These are phyloP conservation scores for Ladona fulva DNA, from an alignment of 1,140 invertebrate genomes.

Conservation along the genomic window DNA sequence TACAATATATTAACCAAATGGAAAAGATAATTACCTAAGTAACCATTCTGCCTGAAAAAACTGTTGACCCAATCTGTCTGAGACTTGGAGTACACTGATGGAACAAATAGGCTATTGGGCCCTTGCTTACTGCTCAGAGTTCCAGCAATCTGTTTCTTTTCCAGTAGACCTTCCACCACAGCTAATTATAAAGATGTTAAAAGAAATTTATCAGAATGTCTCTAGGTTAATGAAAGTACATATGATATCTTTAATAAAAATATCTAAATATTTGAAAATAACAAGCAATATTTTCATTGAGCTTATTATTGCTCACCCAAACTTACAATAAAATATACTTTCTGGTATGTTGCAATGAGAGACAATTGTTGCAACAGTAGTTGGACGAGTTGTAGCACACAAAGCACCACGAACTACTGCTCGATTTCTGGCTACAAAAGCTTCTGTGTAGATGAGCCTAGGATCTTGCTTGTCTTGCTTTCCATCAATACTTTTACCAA, in stretches of 20 bases:
- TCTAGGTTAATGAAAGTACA: neutral
- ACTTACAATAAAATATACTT: constrained; percentile 70
- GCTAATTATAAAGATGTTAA: constrained; percentile 36
- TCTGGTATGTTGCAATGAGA: constrained; percentile 73
- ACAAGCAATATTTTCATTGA: neutral
- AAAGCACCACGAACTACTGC: constrained; percentile 79
- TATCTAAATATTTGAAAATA: neutral
- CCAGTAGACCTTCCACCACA: constrained; percentile 54
- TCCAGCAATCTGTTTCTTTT: constrained; percentile 62
- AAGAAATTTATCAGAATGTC: constrained; percentile 16
- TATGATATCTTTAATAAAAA: neutral
- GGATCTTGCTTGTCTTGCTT: constrained; percentile 74
- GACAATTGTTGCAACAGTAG: constrained; percentile 66
- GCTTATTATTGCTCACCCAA: constrained; percentile 12
- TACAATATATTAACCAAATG: neutral
- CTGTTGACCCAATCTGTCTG: constrained; percentile 84
- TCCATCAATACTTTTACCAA: constrained; percentile 72
- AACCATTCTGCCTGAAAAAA: constrained; percentile 91
- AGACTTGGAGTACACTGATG: constrained; percentile 77
- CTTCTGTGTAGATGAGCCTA: constrained; percentile 80
- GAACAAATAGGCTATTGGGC: constrained; percentile 73
- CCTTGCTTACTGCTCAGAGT: constrained; percentile 64
- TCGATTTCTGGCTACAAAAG: constrained; percentile 74
- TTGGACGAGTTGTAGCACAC: constrained; percentile 78
- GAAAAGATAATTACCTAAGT: constrained; percentile 51